Evolutionary conservation across 2,888 invertebrate species (phyloP), one percentile per base, ranked within the genome.

Genomic region (Selenia dentaria): DNA sequence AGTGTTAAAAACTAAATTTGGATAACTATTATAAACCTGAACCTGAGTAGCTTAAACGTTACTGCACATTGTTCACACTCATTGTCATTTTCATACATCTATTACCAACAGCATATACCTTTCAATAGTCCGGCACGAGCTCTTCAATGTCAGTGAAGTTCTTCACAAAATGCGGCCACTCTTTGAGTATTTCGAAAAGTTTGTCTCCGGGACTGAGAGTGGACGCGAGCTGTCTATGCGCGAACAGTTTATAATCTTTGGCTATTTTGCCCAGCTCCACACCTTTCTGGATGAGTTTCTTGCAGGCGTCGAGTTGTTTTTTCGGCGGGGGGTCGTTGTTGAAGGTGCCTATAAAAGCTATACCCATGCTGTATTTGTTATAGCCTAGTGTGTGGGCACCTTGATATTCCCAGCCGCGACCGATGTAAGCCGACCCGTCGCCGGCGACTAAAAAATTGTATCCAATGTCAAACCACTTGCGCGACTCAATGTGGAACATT

Each of bases 371-470:
- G 36, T 79, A 88, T 8, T 74, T 74, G 69, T 96, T 95, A 67
- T 92, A 95, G 28, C 93, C 91, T 27, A 91, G 90, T 0, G 95
- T 92, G 64, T 96, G 96, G 0, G 96, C 94, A 0, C 96, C 96
- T 28, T 93, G 84, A 46, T 79, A 76, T 54, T 94, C 92, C 96
- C 96, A 96, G 0, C 95, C 95, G 2, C 96, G 92, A 0, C 95
- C 96, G 55, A 92, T 92, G 70, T 95, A 96, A 0, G 93, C 94
- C 5, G 92, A 91, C 0, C 96, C 96, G 67, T 96, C 96, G 2
- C 95, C 96, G 0, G 95, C 96, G 1, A 96, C 92, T 1, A 96
- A 78, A 60, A 96, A 97, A 69, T 95, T 96, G 72, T 95, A 96
- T 0, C 90, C 93, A 13, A 96, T 95, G 67, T 96, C 96, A 26